Conservation (phyloP, 2,113 vertebrate genomes). For the Pomatorhinus ruficollis region DNA sequence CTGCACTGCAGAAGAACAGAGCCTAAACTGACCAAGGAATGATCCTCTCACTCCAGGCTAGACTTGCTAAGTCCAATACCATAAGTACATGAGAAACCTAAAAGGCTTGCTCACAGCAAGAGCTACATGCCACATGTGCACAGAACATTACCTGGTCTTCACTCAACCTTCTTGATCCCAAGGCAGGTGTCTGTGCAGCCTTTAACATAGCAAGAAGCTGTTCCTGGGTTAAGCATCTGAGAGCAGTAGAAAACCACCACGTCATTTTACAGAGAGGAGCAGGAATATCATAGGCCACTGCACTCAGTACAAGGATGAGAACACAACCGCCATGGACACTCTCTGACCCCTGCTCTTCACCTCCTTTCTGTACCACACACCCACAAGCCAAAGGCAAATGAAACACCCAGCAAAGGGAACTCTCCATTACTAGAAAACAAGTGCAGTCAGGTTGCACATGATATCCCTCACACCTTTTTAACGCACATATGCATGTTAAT, state of each 20-base stretch:
- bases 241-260: neutral
- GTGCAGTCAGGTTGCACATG: neutral
- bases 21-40: neutral
- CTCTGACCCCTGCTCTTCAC: neutral
- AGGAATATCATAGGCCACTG: rapidly evolving
- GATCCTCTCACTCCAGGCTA: neutral
- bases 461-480: neutral
- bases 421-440: neutral
- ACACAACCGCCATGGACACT: neutral
- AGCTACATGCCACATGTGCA: neutral
- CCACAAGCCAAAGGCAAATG: neutral
- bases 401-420: neutral
- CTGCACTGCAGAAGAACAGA: neutral
- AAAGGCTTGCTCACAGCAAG: neutral
- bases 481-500: neutral
- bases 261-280: neutral
- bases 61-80: neutral
- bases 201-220: neutral
- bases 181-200: neutral
- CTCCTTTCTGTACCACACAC: neutral
- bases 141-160: neutral
- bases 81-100: neutral
- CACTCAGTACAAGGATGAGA: neutral
- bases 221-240: neutral
- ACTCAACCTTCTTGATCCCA: neutral